phyloP scores from a whole-genome alignment of 2,888 invertebrate species.

The Acanthosoma haemorrhoidale region DNA sequence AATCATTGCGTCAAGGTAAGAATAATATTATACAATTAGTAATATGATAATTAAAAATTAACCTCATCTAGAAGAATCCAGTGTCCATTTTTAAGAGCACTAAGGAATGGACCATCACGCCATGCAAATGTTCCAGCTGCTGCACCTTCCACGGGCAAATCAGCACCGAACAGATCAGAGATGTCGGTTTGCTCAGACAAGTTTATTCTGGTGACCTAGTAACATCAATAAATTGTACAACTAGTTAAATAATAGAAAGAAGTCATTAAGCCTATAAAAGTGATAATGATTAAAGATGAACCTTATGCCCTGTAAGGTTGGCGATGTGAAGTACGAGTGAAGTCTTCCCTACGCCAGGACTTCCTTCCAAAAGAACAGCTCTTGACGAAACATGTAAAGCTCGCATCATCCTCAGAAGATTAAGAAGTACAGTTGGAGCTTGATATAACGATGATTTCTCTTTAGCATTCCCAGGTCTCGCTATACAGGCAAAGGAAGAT shows the following conservation, averaged over 20 bases:
- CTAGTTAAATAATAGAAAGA: neutral
- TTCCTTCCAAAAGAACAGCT: conserved; percentile 91
- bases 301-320: conserved; percentile 70
- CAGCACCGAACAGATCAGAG: conserved; percentile 95
- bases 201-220: conserved; percentile 73
- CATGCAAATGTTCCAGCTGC: conserved; percentile 84
- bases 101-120: conserved; percentile 92
- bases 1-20: no score
- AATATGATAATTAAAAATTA: conserved; percentile 27
- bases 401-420: conserved; percentile 76
- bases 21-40: neutral
- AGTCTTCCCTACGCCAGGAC: conserved; percentile 98
- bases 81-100: conserved; percentile 83
- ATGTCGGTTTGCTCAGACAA: conserved; percentile 98
- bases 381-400: conserved; percentile 79
- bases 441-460: conserved; percentile 61
- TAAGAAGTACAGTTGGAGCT: conserved; percentile 72
- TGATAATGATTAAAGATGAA: no score
- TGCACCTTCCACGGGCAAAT: conserved; percentile 88
- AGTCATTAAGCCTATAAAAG: no score
- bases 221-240: neutral
- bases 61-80: conserved; percentile 96
- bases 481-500: neutral
- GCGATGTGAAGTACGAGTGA: conserved; percentile 88
- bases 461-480: neutral